Evolutionary conservation across 2,797 vertebrate species (phyloP).

Genomic region (Pseudochirops cupreus): DNA sequence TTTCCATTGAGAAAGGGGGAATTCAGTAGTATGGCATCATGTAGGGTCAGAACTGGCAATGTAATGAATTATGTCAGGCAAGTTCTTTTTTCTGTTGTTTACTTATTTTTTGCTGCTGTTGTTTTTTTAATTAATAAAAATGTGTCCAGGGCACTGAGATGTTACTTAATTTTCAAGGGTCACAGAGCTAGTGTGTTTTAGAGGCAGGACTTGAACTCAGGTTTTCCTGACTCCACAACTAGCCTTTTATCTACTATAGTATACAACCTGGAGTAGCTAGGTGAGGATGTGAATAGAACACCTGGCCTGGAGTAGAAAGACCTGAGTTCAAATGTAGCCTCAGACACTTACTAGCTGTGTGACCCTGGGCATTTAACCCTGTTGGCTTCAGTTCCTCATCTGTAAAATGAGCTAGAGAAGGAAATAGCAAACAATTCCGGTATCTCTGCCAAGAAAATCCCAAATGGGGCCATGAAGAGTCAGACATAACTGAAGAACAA

Average conservation of each 20-base stretch:
- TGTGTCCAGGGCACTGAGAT: not conserved
- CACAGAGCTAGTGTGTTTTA: not conserved
- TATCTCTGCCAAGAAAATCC: not conserved
- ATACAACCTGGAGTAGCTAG: not conserved
- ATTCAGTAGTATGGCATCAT: not conserved
- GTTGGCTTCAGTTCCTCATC: not conserved
- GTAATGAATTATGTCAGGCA: not conserved
- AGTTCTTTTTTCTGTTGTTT: not conserved
- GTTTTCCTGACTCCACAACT: not conserved
- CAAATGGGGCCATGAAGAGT: not conserved
- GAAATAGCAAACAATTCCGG: not conserved
- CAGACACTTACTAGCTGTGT: not conserved
- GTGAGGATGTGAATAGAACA: not conserved
- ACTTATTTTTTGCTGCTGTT: not conserved
- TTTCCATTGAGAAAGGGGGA: not conserved
- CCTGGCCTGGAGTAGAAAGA: not conserved
- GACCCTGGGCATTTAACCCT: not conserved
- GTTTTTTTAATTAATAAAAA: not conserved
- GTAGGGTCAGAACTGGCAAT: not conserved
- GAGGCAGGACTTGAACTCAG: not conserved
- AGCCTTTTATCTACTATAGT: not conserved
- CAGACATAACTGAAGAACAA: not conserved
- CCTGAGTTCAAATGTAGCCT: not conserved
- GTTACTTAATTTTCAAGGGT: not conserved
- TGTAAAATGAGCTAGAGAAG: not conserved